Base-by-base conservation (phyloP, 1,140 invertebrate genomes). In the Habropoda laboriosa region DNA sequence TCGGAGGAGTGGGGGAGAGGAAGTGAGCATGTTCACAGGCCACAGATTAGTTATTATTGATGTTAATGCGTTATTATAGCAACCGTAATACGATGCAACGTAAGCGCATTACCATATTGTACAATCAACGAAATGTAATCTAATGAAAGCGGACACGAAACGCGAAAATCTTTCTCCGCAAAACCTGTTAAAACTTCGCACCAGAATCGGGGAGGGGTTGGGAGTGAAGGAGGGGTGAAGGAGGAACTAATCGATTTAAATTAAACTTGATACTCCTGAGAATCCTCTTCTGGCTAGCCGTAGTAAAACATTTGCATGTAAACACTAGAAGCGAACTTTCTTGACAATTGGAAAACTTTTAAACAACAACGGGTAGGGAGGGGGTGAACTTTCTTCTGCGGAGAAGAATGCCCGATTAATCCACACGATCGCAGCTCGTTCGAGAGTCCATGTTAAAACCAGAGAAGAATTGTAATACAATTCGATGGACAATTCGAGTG, bases 151-250 rank as follows among this genome's bases (percentile, higher is more conserved):
- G n/a, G 16, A 21, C 47, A 30, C 21, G 12, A 27, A 53, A 53
- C 6, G 30, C 10, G 16, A 38, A 27, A 71, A 57, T 32, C 38
- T 71, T 42, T 40, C 45, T 35, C n/a, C 12, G 27, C 18, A 10
- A n/a, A n/a, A 71, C 38, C 38, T 42, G 7, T 42, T 71, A 55
- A 71, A 57, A 57, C 24, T 71, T 71, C 8, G 35, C 24, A 42
- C 12, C n/a, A n/a, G n/a, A n/a, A n/a, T n/a, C n/a, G n/a, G n/a
- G n/a, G n/a, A n/a, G n/a, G n/a, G n/a, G n/a, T n/a, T n/a, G n/a
- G n/a, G n/a, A n/a, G n/a, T n/a, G n/a, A n/a, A n/a, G n/a, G n/a
- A n/a, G n/a, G n/a, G n/a, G n/a, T n/a, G n/a, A n/a, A n/a, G n/a
- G 4, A 4, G 1, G 21, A 27, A 32, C 21, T 67, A 67, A 67